Conservation (phyloP, 2,888 invertebrate genomes). For the Melanotus villosus region DNA sequence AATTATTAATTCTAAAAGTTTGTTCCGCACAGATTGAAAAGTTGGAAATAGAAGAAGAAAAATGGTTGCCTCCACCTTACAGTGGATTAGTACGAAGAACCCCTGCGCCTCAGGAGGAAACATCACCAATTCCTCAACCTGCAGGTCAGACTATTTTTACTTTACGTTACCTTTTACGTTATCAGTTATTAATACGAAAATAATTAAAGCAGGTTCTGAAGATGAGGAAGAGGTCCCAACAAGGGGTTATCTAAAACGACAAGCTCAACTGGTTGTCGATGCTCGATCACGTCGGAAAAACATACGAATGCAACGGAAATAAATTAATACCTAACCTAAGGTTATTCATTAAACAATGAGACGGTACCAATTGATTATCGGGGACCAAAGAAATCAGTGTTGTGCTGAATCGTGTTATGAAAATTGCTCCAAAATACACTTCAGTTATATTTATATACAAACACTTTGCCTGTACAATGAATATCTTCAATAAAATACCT, state of each 20-base stretch:
- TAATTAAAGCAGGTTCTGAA: constrained; percentile 72
- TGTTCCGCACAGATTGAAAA: constrained; percentile 47
- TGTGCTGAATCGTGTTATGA: too few relatives aligned
- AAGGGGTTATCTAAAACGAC: constrained; percentile 82
- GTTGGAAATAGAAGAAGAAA: constrained; percentile 58
- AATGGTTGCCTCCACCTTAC: constrained; percentile 65
- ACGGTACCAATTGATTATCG: too few relatives aligned
- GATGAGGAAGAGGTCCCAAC: constrained; percentile 90
- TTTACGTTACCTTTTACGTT: too few relatives aligned
- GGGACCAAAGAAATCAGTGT: too few relatives aligned
- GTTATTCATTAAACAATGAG: too few relatives aligned
- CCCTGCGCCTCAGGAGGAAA: constrained; percentile 62
- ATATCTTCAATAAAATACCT: too few relatives aligned
- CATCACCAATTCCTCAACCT: constrained; percentile 59
- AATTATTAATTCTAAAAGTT: too few relatives aligned
- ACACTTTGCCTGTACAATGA: too few relatives aligned
- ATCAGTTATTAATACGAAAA: background rate
- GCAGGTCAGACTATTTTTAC: too few relatives aligned
- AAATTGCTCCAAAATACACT: too few relatives aligned
- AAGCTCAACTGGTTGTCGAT: constrained; percentile 87
- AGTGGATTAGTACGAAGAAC: constrained; percentile 63
- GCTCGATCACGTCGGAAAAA: constrained; percentile 86
- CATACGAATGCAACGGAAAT: constrained; percentile 66
- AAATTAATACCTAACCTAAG: too few relatives aligned
- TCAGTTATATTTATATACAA: too few relatives aligned